These are phyloP conservation scores for Aethes cnicana DNA, from an alignment of 2,888 invertebrate genomes.

Conservation along the genomic window DNA sequence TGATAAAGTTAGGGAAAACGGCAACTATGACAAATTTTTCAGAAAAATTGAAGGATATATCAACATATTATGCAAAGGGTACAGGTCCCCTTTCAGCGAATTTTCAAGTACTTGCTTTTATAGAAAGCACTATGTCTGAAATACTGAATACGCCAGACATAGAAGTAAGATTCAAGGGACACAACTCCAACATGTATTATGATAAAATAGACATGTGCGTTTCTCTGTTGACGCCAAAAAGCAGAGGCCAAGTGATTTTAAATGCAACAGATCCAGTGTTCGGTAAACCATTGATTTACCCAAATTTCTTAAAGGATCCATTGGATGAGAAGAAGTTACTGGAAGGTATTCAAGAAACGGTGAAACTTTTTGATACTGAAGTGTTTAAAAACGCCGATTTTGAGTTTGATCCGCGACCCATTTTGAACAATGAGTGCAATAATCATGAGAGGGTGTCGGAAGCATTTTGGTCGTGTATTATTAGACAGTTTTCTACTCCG, in stretches of 20 bases:
- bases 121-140: conserved; percentile 67
- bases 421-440: conserved; percentile 69
- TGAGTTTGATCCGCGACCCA: conserved; percentile 67
- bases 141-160: conserved; percentile 69
- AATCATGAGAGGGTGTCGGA: conserved; percentile 65
- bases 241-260: conserved; percentile 67
- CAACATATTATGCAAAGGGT: conserved; percentile 67
- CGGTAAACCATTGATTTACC: conserved; percentile 71
- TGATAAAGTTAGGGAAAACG: conserved; percentile 64
- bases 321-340: conserved; percentile 65
- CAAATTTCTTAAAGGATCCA: conserved; percentile 67
- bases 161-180: conserved; percentile 71
- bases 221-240: conserved; percentile 70
- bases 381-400: conserved; percentile 65
- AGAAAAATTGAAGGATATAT: conserved; percentile 70
- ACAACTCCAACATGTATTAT: conserved; percentile 76
- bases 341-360: conserved; percentile 68
- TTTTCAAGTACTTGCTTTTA: conserved; percentile 70
- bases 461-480: conserved; percentile 73
- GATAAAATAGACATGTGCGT: conserved; percentile 70
- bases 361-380: conserved; percentile 73
- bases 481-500: conserved; percentile 71
- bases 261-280: conserved; percentile 65
- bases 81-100: conserved; percentile 71
- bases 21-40: conserved; percentile 61